These are phyloP conservation scores for Tetraodon nigroviridis DNA, from an alignment of 2,113 vertebrate species.

Conservation along the genomic window DNA sequence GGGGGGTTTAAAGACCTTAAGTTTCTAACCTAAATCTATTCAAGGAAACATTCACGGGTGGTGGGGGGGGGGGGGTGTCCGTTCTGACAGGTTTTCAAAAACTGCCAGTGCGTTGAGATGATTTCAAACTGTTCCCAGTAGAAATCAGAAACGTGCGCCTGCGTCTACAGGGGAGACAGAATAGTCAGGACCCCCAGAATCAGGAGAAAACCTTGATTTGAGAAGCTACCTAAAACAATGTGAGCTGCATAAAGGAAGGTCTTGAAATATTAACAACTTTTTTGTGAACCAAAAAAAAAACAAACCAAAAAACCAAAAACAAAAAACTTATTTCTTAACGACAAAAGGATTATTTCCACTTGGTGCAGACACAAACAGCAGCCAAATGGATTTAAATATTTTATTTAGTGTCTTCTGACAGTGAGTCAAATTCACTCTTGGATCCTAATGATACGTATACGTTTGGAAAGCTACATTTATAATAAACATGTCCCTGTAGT, in stretches of 20 bases:
- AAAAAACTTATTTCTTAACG: not conserved
- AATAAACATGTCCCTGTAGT: conserved; percentile 18
- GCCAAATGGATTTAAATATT: not conserved
- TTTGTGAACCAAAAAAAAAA: not conserved
- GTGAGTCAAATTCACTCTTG: not conserved
- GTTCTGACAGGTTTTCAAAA: not conserved
- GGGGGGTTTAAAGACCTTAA: not conserved
- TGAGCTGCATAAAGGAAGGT: not conserved
- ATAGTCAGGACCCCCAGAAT: not conserved
- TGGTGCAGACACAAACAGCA: not conserved
- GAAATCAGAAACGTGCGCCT: not conserved
- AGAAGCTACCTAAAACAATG: not conserved
- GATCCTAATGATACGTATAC: not conserved
- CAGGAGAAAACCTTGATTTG: not conserved
- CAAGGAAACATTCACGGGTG: not conserved
- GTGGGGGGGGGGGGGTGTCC: not conserved
- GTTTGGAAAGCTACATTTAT: not conserved
- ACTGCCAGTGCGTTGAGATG: not conserved
- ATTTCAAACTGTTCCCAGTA: not conserved
- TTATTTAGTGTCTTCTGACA: not conserved
- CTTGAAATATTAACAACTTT: not conserved
- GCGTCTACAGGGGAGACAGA: not conserved
- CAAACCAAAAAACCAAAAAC: not conserved
- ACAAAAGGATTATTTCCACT: conserved; percentile 1
- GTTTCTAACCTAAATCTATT: not conserved